Evolutionary conservation across 1,140 invertebrate genomes (phyloP), one percentile per base, ranked within the genome.

Genomic region (Caenorhabditis latens): DNA sequence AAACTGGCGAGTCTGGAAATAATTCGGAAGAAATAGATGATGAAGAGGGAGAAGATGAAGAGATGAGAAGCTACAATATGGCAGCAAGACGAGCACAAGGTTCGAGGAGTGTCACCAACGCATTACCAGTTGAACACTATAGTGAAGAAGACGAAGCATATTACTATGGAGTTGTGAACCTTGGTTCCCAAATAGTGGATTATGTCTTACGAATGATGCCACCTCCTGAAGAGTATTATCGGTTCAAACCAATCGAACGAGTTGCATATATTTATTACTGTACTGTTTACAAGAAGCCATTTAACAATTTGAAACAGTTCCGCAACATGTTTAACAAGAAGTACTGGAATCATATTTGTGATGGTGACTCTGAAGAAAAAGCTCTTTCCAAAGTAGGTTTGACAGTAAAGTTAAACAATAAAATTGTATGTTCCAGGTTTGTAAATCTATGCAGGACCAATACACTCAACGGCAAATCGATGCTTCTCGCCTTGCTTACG

Each of bases 261-360:
- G 84, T 83, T 8, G 87, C 83, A 16, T 88, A 85, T 61, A 42
- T 88, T n/a, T 88, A 21, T 43, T 88, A 75, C 67, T 55, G 57
- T 57, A 65, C 83, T 2, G 43, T 88, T 57, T 61, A 85, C 32
- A 88, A 87, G 7, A 82, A 61, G 40, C 83, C 55, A 0, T 84
- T 55, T 24, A 40, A 83, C 6, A 57, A 71, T n/a, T 43, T 85
- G n/a, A 4, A 55, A 21, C 53, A 67, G 8, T 88, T 88, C 46
- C 87, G 50, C 7, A 79, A 61, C 4, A 75, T 75, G n/a, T 88
- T 85, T 24, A 84, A 84, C 32, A 21, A 65, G 9, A 61, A 87
- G 79, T 87, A 48, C 71, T 87, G 61, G 63, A 84, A 67, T 11
- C 71, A 55, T 21, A 9, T 50, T 14, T 84, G 86, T 40, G 21